Base-by-base conservation (phyloP, 2,888 invertebrate species). In the Sphecodes monilicornis region DNA sequence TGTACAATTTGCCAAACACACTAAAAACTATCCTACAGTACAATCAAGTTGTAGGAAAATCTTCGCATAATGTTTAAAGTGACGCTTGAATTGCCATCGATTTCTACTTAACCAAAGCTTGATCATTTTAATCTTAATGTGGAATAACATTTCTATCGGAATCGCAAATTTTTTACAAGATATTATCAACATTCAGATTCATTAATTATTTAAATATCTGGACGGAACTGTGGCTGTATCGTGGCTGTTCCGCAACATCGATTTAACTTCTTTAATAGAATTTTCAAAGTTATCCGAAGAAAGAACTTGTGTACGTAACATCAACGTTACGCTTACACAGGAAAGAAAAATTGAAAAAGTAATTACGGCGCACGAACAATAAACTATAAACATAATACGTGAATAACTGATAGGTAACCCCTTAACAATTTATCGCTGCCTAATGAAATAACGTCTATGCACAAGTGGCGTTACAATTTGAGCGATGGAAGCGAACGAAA, bases 251-350 rank as follows among this genome's bases (percentile, higher is more conserved):
- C 57, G 26, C 57, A 57, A 57, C 57, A 57, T 57, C 29, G 29
- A 60, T 29, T 60, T 60, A 60, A 60, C 57, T 60, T 60, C 57
- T 60, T 29, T 29, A 16, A 60, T 60, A 29, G 57, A 60, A 60
- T 60, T 16, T 60, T 60, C 16, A 29, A 60, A 60, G 26, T 60
- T 60, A 26, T 5, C 57, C 57, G 29, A 29, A 60, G 57, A 60
- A 29, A 29, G 16, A 26, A 60, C 16, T 29, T 16, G 57, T 6
- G 29, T 29, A 10, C 16, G 57, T 29, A 29, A 29, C 57, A 29
- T 26, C 26, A 29, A 60, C 29, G 57, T 60, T 29, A 60, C 57
- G 26, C 16, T 26, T 13, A 4, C 29, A 4, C 57, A 0, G 13
- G 29, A 29, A 60, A 60, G 26, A 29, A 60, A 60, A 29, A 60